Evolutionary conservation across 2,113 vertebrate genomes (phyloP).

Genomic region (Tamias sibiricus): DNA sequence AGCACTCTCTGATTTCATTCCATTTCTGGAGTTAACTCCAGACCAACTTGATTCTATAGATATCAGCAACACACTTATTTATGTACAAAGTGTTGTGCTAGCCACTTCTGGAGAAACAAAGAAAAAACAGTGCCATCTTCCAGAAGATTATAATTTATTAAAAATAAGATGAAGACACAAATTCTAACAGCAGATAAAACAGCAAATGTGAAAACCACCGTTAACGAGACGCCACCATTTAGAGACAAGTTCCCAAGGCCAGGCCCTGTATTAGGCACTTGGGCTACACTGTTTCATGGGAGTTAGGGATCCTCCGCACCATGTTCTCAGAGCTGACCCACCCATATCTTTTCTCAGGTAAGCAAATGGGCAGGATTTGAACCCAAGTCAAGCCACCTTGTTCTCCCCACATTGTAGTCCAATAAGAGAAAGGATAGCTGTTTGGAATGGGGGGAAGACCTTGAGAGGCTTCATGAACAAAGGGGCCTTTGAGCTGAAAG

Average conservation of each 20-base stretch:
- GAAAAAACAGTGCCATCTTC: background rate
- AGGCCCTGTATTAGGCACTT: background rate
- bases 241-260: background rate
- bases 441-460: background rate
- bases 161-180: background rate
- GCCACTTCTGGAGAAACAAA: background rate
- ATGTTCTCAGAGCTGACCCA: background rate
- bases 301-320: background rate
- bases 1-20: background rate
- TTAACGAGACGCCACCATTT: background rate
- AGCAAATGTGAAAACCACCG: background rate
- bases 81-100: background rate
- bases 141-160: background rate
- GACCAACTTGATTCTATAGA: background rate
- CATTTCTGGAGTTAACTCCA: background rate
- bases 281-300: accelerated
- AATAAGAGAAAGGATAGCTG: background rate
- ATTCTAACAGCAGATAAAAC: background rate
- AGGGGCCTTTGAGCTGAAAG: background rate
- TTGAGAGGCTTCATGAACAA: background rate
- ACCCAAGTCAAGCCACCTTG: background rate
- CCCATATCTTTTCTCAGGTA: background rate
- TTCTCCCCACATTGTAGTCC: background rate
- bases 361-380: background rate
- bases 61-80: background rate